Percentiles rank a stretch among this genome's conserved stretches.
These are phyloP conservation scores for Drosophila rubida DNA, from an alignment of 2,888 invertebrate species.

Conservation along the genomic window DNA sequence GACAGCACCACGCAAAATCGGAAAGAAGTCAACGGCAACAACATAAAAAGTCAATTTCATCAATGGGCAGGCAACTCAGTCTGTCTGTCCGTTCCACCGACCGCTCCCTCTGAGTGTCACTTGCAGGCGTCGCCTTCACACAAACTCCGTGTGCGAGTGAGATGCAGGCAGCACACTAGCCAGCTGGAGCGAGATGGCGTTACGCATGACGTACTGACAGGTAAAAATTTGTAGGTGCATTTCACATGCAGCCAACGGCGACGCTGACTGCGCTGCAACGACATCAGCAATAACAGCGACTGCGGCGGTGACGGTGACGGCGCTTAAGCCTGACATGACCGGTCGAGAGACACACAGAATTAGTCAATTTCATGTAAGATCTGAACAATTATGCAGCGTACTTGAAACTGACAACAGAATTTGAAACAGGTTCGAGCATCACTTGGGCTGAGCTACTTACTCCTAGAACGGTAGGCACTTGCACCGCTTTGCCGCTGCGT, in stretches of 20 bases:
- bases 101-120: slow-evolving; percentile 58
- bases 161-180: not conserved
- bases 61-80: slow-evolving; percentile 71
- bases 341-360: slow-evolving; percentile 62
- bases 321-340: slow-evolving; percentile 30
- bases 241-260: slow-evolving; percentile 38
- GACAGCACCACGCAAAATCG: slow-evolving; percentile 57
- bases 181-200: slow-evolving; percentile 29
- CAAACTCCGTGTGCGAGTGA: slow-evolving; percentile 38
- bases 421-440: slow-evolving; percentile 64
- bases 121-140: slow-evolving; percentile 70
- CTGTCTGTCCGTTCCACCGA: slow-evolving; percentile 6
- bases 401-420: slow-evolving; percentile 43
- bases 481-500: slow-evolving; percentile 37
- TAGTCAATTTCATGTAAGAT: slow-evolving; percentile 80
- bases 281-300: not conserved
- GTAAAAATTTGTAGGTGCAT: slow-evolving; percentile 79
- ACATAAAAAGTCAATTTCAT: slow-evolving; percentile 83
- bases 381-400: slow-evolving; percentile 50
- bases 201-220: slow-evolving; percentile 58
- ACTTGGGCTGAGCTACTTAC: slow-evolving; percentile 44
- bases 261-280: slow-evolving; percentile 40
- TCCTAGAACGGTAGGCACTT: slow-evolving; percentile 58
- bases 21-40: slow-evolving; percentile 72
- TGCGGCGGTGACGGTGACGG: slow-evolving; percentile 25